Base-by-base conservation (phyloP, 2,113 vertebrate species). In the Trachemys scripta region DNA sequence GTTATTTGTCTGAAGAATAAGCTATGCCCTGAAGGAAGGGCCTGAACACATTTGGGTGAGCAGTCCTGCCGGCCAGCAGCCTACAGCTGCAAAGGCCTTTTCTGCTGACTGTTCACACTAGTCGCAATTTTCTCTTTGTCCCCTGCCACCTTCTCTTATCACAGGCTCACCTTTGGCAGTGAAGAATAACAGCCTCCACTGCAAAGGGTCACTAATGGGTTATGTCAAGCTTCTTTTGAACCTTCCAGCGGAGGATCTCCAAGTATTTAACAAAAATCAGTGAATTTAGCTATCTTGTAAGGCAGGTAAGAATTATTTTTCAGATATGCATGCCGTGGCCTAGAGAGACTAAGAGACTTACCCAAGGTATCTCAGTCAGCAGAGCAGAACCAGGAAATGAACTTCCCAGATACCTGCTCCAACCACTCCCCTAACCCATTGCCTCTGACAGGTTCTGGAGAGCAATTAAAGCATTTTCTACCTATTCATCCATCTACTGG, bases 161-260 rank as follows among this genome's bases (percentile, higher is more conserved):
- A 49, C 83, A 88, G 86, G 47, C 1, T 12, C 38, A 88, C 29
- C 38, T 96, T 84, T 50, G 91, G 72, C 89, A 91, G 57, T 75
- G 75, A 95, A 95, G 75, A 62, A 27, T 89, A 45, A 94, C 80
- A 85, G 47, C 25, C 88, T 88, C 59, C 95, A 72, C 69, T 45
- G n/a, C 92, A 72, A 72, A 20, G 19, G 27, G 27, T 59, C 57
- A 59, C 12, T 59, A 59, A 31, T 31, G 25, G 12, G 57, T 59
- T 38, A 38, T n/a, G 8, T 72, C n/a, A 38, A 9, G 4, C 20
- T 72, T 72, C 65, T 38, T 72, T 72, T 72, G 16, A 72, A 89
- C 27, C 49, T 56, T 72, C 59, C 25, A 25, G 72, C 4, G 27
- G 35, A 78, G 53, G 31, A 4, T 4, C 14, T 1, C 6, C 72